Evolutionary conservation across 2,113 vertebrate species (phyloP), one percentile per base, ranked within the genome.

Genomic region (Brachyistius frenatus): DNA sequence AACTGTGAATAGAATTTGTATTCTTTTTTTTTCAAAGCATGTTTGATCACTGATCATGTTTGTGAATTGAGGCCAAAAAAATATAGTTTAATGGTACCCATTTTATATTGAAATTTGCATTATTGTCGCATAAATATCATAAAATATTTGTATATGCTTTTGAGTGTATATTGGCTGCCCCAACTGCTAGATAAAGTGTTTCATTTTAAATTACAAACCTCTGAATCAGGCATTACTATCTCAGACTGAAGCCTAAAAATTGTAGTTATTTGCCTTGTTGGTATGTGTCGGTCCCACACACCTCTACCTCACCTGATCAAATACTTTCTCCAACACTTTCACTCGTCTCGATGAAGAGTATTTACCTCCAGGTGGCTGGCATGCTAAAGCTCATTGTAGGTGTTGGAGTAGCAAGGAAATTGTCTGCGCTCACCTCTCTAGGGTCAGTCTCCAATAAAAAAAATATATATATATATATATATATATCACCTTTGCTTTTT

Each of bases 281-380:
- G 60, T 7, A 60, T 50, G 41, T 36, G 56, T 73, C 63, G 41
- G 63, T 49, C n/a, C 15, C 14, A 10, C 65, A 47, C 2, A 6
- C 54, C 54, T 79, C 54, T 39, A 33, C 52, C 47, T 16, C 47
- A 44, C 6, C 23, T 62, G 74, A 57, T 69, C 46, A 54, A 36
- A 52, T 68, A 67, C 32, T 55, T 57, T 14, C n/a, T 31, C 36
- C 11, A 49, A 30, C 70, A 63, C 73, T 47, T 84, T 84, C 85
- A 78, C 31, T 81, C 70, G 68, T 65, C 36, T 46, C 84, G 78
- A 84, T 75, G 61, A 78, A 69, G 37, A 37, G 58, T 37, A 23
- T 71, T 36, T 23, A 54, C 71, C 55, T 36, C 23, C 58, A 69
- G 63, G 63, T 37, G 13, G 30, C 66, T 68, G 52, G 23, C 74